Base-by-base conservation (phyloP, 2,888 invertebrate genomes). In the Slavum lentiscoides region DNA sequence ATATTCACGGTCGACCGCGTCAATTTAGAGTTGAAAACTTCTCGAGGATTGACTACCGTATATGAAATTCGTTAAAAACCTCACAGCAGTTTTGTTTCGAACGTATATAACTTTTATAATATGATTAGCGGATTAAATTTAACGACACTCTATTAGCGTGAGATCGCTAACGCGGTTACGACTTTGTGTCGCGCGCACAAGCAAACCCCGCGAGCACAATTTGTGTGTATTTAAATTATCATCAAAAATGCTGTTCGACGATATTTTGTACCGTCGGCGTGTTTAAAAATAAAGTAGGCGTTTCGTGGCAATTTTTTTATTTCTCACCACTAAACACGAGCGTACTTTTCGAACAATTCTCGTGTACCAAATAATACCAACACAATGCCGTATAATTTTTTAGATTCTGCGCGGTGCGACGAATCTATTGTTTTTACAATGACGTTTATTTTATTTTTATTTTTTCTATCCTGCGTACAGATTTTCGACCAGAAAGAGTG, bases 11-110 rank as follows among this genome's bases (percentile, higher is more conserved):
- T 19, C 53, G 53, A 55, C 37, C 39, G 58, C 17, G 58, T 67
- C 58, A 55, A 66, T 1, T 74, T 66, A 74, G 58, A 5, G 55
- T 75, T 58, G 23, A 19, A 58, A 75, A 75, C 39, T 75, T 75
- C 19, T 11, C 55, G 37, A 11, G 9, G 53, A 37, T 62, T 53
- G 64, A 55, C 21, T 58, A 58, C 58, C 58, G 39, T 9, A 19
- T 21, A 19, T 21, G 6, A 19, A 67, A 74, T 67, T 58, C 17
- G 17, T 75, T 75, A 43, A 67, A 66, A 58, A 39, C 23, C 58
- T 23, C 58, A 19, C 39, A 43, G 62, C 43, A 58, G 39, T 58
- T 75, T 58, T 43, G 74, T 67, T 58, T 58, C 66, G 13, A 75
- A 43, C 55, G 73, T 61, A 49, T 13, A 53, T n/a, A 37, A 53